Conservation (phyloP, 2,797 vertebrate genomes). For the Characodon lateralis region DNA sequence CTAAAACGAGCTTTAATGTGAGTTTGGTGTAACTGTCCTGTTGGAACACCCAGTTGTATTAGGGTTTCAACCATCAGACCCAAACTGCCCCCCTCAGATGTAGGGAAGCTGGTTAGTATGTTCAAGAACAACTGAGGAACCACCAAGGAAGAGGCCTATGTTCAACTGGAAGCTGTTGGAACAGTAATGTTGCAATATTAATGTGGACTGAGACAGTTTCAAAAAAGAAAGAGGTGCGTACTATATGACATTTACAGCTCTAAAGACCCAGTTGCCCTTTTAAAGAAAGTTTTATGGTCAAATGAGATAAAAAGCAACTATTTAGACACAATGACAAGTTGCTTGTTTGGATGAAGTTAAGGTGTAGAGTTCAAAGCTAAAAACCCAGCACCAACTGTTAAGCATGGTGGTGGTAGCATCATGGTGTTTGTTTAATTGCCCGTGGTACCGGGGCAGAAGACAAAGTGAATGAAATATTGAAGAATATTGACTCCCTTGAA, state of each 20-base stretch:
- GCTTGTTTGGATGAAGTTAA: neutral
- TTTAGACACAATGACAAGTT: neutral
- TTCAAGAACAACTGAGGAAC: neutral
- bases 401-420: neutral
- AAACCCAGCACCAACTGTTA: neutral
- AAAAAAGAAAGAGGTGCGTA: too few relatives aligned
- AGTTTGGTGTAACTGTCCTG: neutral
- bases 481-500: neutral
- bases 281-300: neutral
- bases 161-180: too few relatives aligned
- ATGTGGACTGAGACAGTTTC: too few relatives aligned
- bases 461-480: neutral
- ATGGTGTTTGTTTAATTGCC: too few relatives aligned
- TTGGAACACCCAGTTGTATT: neutral
- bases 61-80: neutral
- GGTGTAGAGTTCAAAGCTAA: neutral
- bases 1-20: neutral
- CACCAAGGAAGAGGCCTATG: too few relatives aligned
- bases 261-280: neutral
- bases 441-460: neutral
- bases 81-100: neutral
- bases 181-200: too few relatives aligned
- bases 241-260: neutral
- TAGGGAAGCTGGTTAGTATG: neutral
- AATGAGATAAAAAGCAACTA: neutral